phyloP scores from a whole-genome alignment of 2,797 vertebrate species.

The Bryconaethiops microstoma region DNA sequence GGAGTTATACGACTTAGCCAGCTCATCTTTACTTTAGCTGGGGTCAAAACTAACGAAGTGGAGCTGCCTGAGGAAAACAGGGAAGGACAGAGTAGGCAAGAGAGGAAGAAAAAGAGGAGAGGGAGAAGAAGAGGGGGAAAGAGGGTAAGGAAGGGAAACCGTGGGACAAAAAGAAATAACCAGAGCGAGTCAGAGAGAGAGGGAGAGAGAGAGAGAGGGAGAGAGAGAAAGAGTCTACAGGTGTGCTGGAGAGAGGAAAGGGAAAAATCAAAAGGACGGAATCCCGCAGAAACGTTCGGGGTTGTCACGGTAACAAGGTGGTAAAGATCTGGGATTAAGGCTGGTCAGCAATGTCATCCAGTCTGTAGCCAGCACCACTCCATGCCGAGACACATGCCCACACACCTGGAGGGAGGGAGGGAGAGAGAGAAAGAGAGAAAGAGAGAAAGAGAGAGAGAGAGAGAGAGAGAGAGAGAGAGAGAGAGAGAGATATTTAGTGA shows the following conservation, averaged over 20 bases:
- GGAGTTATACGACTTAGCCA: conserved; percentile 95
- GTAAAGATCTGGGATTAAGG: conserved; percentile 49
- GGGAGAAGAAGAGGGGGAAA: conserved; percentile 18
- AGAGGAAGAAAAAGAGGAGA: conserved; percentile 34
- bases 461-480: neutral
- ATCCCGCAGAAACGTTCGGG: conserved; percentile 50
- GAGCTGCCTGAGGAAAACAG: conserved; percentile 25
- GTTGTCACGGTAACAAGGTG: conserved; percentile 43
- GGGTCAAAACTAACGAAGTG: conserved; percentile 39
- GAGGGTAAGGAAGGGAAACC: conserved; percentile 33
- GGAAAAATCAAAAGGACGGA: conserved; percentile 37
- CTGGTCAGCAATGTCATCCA: conserved; percentile 76
- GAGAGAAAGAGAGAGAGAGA: neutral
- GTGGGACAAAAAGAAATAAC: conserved; percentile 6
- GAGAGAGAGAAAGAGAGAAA: conserved; percentile 3
- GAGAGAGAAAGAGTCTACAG: no score
- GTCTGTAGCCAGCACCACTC: conserved; percentile 79
- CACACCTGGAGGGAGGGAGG: conserved; percentile 32
- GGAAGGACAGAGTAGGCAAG: conserved; percentile 18
- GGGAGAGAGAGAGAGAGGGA: neutral
- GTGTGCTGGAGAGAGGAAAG: conserved; percentile 3
- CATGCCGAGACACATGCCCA: conserved; percentile 67
- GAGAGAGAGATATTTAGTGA: conserved; percentile 13
- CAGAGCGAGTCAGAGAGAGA: neutral
- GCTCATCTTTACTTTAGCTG: conserved; percentile 81